Conservation (phyloP, 2,113 vertebrate genomes). For the Psephotus haematonotus region DNA sequence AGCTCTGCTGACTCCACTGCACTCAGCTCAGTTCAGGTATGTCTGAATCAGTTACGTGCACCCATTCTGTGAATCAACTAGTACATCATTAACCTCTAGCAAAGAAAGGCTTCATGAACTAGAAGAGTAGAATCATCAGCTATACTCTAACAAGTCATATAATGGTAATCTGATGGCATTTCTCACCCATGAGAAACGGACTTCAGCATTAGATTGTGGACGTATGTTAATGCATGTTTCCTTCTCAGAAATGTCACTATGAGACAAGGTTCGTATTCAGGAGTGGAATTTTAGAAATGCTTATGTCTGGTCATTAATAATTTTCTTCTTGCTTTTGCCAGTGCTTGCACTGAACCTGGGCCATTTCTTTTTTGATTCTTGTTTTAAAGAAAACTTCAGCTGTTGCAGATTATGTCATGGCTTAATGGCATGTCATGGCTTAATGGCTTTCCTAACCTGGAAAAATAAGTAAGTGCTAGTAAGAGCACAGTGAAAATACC, state of each 20-base stretch:
- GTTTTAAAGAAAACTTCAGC: neutral
- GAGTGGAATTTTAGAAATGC: neutral
- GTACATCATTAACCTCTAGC: neutral
- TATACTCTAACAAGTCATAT: neutral
- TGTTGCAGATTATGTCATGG: neutral
- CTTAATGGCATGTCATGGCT: neutral
- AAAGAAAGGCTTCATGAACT: neutral
- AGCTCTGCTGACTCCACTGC: neutral
- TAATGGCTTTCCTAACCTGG: neutral
- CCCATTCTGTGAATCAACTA: neutral
- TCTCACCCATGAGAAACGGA: neutral
- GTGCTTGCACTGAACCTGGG: neutral
- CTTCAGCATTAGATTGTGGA: neutral
- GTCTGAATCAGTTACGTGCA: neutral
- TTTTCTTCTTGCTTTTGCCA: neutral
- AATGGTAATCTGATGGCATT: neutral
- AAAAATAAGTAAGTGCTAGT: neutral
- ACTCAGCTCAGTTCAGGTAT: neutral
- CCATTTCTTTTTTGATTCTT: neutral
- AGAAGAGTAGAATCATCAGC: neutral
- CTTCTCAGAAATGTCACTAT: neutral
- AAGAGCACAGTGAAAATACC: neutral
- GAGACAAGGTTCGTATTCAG: neutral
- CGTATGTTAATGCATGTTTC: neutral
- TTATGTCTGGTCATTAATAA: neutral